These are phyloP conservation scores for Sphenopsis melanotis DNA, from an alignment of 2,797 vertebrate species.

Conservation along the genomic window DNA sequence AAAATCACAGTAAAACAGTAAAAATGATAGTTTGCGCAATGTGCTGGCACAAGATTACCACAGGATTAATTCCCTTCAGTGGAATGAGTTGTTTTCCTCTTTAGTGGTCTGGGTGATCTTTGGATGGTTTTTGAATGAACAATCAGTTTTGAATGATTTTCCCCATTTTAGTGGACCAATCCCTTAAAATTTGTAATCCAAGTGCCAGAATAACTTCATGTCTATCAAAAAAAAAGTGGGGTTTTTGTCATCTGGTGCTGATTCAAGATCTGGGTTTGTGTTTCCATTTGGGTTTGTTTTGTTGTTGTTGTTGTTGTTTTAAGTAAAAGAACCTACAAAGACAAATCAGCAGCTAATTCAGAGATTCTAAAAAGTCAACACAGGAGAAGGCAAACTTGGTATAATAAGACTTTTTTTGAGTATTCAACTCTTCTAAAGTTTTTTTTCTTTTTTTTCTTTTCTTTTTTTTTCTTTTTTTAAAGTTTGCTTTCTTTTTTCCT, in stretches of 20 bases:
- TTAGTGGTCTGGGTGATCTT: background rate
- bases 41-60: background rate
- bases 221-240: fast-evolving
- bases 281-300: background rate
- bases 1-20: background rate
- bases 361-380: background rate
- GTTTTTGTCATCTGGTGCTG: background rate
- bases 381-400: background rate
- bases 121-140: background rate
- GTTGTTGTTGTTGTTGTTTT: background rate
- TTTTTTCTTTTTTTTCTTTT: background rate
- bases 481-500: too few relatives aligned
- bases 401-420: background rate
- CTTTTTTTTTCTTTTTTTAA: background rate
- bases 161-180: background rate
- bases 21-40: background rate
- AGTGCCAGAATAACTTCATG: background rate
- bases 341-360: background rate
- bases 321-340: background rate
- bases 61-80: background rate
- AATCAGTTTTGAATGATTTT: background rate
- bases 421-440: background rate
- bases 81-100: background rate
- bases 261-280: background rate
- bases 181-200: background rate